Evolutionary conservation across 2,113 vertebrate genomes (phyloP), one percentile per base, ranked within the genome.

Genomic region (Sphaerodactylus townsendi): DNA sequence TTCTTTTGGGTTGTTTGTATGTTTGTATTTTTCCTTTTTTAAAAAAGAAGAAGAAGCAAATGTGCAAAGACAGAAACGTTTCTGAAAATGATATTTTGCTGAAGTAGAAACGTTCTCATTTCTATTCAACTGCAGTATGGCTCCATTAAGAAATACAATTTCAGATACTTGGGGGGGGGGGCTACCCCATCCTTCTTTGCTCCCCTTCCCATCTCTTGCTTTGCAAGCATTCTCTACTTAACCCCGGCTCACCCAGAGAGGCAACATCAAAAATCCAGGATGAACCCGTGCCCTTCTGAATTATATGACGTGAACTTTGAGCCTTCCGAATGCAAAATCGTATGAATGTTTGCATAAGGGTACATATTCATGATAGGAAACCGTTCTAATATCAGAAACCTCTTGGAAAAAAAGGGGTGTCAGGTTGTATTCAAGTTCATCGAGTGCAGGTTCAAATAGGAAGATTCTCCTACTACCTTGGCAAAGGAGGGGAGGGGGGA

Each of bases 281-380:
- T 86, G 69, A 90, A 90, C 91, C 86, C 84, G 37, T 83, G 88
- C 72, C 87, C 83, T 91, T 93, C 93, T 92, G 92, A 94, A 92
- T 92, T 92, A 88, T 83, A 1, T 76, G 89, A 91, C 90, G 91
- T 84, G 87, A 91, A 94, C 91, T 89, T 75, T 85, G 92, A 91
- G 73, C 53, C 85, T 91, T 90, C 91, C 89, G 91, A 92, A 87
- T 83, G 90, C 85, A 89, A 89, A 90, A 93, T 88, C 35, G 79
- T 88, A 88, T 87, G 87, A 90, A 88, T 93, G 93, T 85, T 86
- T 85, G 89, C 50, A 25, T 48, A 33, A 10, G 19, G 5, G 76
- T 2, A 4, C 23, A 1, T 25, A 11, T 87, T 88, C 48, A 2
- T 72, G 85, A 91, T 76, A 93, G 86, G 90, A 93, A 92, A 92